A percentile compares a stretch with the other conserved stretches of the same genome.
Conservation (phyloP, 1,140 invertebrate genomes). For the Drosophila bipectinata region DNA sequence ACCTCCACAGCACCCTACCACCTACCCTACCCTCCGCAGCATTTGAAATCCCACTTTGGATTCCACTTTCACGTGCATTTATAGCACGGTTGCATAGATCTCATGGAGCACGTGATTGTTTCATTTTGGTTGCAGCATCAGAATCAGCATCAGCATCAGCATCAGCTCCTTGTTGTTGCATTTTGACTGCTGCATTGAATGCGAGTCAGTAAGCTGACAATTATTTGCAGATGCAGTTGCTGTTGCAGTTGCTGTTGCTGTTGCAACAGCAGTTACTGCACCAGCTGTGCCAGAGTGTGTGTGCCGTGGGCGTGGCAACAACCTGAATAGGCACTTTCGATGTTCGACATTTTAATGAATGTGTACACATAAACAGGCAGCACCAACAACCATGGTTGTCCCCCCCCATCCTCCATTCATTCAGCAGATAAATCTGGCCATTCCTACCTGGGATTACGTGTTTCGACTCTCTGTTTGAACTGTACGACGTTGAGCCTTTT, state of each 20-base stretch:
- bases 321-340: constrained; percentile 81
- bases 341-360: constrained; percentile 82
- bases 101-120: constrained; percentile 80
- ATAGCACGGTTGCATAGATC: constrained; percentile 77
- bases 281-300: constrained; percentile 4
- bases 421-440: constrained; percentile 4
- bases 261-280: constrained; percentile 5
- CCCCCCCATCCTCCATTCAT: background rate
- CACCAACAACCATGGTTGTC: background rate
- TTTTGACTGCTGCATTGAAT: constrained; percentile 58
- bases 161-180: constrained; percentile 22
- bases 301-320: constrained; percentile 69
- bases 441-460: constrained; percentile 49
- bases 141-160: constrained; percentile 18
- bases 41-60: constrained; percentile 62
- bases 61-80: constrained; percentile 79
- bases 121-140: constrained; percentile 72
- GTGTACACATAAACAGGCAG: constrained; percentile 79
- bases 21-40: constrained; percentile 4
- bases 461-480: constrained; percentile 19
- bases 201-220: constrained; percentile 79
- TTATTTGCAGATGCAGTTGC: constrained; percentile 76
- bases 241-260: constrained; percentile 64
- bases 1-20: background rate
- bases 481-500: constrained; percentile 38